Evolutionary conservation across 2,797 vertebrate species (phyloP), one percentile per base, ranked within the genome.

Genomic region (Paramormyrops hopkinsi): DNA sequence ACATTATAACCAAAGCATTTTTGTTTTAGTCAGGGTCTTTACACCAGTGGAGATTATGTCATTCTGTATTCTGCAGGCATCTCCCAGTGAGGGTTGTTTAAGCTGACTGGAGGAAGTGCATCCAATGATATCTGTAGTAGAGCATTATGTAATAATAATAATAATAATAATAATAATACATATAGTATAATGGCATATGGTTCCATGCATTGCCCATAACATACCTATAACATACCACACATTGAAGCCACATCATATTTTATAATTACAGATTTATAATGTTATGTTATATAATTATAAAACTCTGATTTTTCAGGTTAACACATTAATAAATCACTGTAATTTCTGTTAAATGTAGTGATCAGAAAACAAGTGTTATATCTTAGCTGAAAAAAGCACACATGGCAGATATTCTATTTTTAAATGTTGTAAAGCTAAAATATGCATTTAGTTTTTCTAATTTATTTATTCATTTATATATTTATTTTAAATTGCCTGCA

Each of bases 21-120:
- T 90, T 89, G 85, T 86, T 87, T 90, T 90, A 91, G 90, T 92
- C 88, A 88, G 88, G 51, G 51, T 59, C 89, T 91, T 88, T 90
- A 90, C 85, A 56, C 90, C 85, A 91, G 90, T 91, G 87, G 90
- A 90, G 91, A 92, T 92, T 90, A 92, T 51, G 87, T 88, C 91
- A 88, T 85, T 89, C 86, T 91, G 79, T 86, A 90, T 86, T 91
- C 53, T 79, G 84, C 76, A 89, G 69, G 85, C 88, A 73, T 44
- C 37, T 33, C 56, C 90, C 37, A 17, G 29, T 17, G 53, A 87
- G 41, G 17, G 29, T 79, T 88, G 37, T 69, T 84, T 65, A 50
- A 89, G 85, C 48, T 65, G 54, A 86, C 53, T 83, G 46, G 19
- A 17, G 84, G 84, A 33, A 65, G 56, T 88, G 44, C 56, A 46